Conservation (phyloP, 2,888 invertebrate genomes). For the Andrena flavipes region DNA sequence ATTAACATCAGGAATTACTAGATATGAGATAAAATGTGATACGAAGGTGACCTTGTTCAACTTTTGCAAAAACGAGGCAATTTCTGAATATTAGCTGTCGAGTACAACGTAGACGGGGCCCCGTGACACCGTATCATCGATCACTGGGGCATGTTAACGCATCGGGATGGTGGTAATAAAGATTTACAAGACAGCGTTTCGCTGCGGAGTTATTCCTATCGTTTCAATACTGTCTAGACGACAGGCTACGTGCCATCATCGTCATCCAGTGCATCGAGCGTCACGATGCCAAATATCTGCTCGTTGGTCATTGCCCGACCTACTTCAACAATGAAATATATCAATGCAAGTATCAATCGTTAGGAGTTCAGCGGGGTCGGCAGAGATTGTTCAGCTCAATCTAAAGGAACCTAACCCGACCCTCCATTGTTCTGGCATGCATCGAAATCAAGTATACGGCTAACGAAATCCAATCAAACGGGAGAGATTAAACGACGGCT, state of each 20-base stretch:
- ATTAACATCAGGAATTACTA: too few relatives aligned
- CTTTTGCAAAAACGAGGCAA: not conserved
- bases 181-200: constrained; percentile 47
- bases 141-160: constrained; percentile 32
- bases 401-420: constrained; percentile 45
- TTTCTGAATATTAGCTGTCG: not conserved
- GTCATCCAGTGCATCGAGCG: constrained; percentile 18
- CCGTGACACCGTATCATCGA: constrained; percentile 47
- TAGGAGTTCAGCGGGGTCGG: constrained; percentile 51
- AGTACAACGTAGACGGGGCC: constrained; percentile 39
- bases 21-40: too few relatives aligned
- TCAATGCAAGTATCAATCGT: constrained; percentile 59
- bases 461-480: constrained; percentile 38
- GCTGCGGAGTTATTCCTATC: constrained; percentile 10
- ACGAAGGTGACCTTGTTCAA: not conserved
- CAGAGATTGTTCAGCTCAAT: constrained; percentile 61
- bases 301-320: constrained; percentile 64
- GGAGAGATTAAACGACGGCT: not conserved
- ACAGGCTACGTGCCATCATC: constrained; percentile 3
- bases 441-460: constrained; percentile 26
- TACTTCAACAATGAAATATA: constrained; percentile 53
- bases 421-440: constrained; percentile 16
- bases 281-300: constrained; percentile 55
- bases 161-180: constrained; percentile 46
- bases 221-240: constrained; percentile 8